A percentile compares a stretch with the other conserved stretches of the same genome.
Conservation (phyloP, 2,888 invertebrate genomes). For the Actias luna region DNA sequence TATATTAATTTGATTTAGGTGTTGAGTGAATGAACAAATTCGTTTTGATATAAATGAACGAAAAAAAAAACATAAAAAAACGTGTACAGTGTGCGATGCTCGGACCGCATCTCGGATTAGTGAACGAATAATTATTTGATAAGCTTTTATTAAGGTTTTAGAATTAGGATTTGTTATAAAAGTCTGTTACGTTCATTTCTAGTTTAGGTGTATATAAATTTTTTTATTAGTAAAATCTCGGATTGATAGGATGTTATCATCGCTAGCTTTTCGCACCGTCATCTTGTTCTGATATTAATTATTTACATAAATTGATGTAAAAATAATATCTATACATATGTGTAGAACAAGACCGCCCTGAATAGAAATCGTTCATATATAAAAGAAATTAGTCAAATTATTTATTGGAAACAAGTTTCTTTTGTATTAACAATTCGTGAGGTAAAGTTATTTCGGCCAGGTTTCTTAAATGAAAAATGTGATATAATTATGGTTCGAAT, state of each 20-base stretch:
- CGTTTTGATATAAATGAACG: constrained; percentile 18
- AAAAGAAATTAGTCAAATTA: constrained; percentile 16
- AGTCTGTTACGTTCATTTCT: constrained; percentile 32
- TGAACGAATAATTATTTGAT: constrained; percentile 8
- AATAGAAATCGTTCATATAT: constrained; percentile 9
- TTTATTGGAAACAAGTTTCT: constrained; percentile 6
- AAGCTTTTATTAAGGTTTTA: constrained; percentile 14
- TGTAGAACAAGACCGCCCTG: background rate
- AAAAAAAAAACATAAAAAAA: background rate
- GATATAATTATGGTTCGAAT: constrained; percentile 35
- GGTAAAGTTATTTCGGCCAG: constrained; percentile 39
- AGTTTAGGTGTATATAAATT: constrained; percentile 35
- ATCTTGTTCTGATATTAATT: constrained; percentile 26
- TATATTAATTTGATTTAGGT: constrained; percentile 30
- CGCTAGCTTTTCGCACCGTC: constrained; percentile 44
- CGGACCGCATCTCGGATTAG: constrained; percentile 4
- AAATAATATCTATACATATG: background rate
- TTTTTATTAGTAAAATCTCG: constrained; percentile 20
- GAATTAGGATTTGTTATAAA: constrained; percentile 29
- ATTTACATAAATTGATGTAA: background rate
- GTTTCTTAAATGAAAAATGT: constrained; percentile 48
- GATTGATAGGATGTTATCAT: constrained; percentile 22
- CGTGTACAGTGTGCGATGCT: background rate
- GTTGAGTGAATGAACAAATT: constrained; percentile 40
- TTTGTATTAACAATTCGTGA: constrained; percentile 8